These are phyloP conservation scores for Carlito syrichta DNA, from an alignment of 2,113 vertebrate genomes.

Conservation along the genomic window DNA sequence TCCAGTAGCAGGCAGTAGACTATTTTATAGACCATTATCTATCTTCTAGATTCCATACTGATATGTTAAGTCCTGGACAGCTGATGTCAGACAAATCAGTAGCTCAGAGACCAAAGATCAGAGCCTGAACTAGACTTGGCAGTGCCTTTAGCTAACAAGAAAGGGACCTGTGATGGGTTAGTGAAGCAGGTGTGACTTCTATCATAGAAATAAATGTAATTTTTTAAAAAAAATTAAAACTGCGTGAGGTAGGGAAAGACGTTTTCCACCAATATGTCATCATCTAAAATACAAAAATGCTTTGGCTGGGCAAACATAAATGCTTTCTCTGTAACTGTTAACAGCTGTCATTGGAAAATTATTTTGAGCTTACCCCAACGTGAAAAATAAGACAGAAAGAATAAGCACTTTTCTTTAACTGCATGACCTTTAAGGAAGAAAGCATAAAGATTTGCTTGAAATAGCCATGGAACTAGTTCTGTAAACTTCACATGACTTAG, in stretches of 20 bases:
- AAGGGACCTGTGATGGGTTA: background rate
- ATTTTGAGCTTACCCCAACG: constrained; percentile 27
- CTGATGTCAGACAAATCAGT: background rate
- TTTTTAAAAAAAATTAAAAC: background rate
- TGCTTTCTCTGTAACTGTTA: constrained; percentile 57
- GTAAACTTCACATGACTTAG: background rate
- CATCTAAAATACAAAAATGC: constrained; percentile 6
- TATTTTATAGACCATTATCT: background rate
- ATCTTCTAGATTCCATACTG: background rate
- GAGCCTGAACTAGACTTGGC: constrained; percentile 12
- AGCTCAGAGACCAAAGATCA: constrained; percentile 46
- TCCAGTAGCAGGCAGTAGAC: background rate
- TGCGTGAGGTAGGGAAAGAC: background rate
- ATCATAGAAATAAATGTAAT: background rate
- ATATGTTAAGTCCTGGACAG: background rate
- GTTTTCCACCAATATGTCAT: constrained; percentile 61
- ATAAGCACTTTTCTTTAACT: constrained; percentile 20
- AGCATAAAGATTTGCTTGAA: background rate
- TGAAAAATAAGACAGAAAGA: constrained; percentile 22
- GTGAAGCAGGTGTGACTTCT: background rate
- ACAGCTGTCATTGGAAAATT: constrained; percentile 30
- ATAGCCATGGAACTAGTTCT: background rate
- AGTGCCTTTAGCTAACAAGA: background rate
- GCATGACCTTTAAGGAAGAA: constrained; percentile 14
- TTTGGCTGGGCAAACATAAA: constrained; percentile 13